Conservation (phyloP, 2,888 invertebrate genomes). For the Dolomedes plantarius region DNA sequence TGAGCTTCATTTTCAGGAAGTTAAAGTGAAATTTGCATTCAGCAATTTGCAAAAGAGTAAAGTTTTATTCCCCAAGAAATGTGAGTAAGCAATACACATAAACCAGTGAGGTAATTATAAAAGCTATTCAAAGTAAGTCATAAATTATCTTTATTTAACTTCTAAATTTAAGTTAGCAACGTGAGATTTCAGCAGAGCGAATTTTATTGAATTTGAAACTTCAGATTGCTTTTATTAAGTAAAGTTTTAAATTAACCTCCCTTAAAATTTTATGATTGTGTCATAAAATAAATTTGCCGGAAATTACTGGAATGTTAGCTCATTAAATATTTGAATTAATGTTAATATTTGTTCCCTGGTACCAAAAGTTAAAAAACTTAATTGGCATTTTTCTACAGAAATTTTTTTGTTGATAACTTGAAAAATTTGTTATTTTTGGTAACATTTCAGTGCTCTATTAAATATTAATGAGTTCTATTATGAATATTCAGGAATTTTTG, state of each 20-base stretch:
- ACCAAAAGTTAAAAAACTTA: too few relatives aligned
- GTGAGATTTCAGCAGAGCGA: not conserved
- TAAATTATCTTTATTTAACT: not conserved
- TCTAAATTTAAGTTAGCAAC: not conserved
- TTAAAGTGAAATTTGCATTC: not conserved
- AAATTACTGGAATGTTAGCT: not conserved
- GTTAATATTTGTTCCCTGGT: too few relatives aligned
- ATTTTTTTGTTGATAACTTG: too few relatives aligned
- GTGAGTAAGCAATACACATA: not conserved
- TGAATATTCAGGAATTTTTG: too few relatives aligned
- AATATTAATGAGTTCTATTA: too few relatives aligned
- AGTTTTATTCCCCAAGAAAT: not conserved
- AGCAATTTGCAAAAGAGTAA: not conserved
- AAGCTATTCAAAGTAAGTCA: not conserved
- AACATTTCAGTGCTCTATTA: too few relatives aligned
- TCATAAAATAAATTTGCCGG: not conserved
- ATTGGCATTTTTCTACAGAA: too few relatives aligned
- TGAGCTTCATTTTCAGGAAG: not conserved
- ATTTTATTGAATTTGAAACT: slow-evolving; percentile 1
- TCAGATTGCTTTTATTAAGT: not conserved
- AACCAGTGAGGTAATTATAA: not conserved
- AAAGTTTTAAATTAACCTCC: not conserved
- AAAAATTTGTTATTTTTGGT: too few relatives aligned
- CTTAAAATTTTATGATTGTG: not conserved
- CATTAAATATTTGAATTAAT: not conserved